Conservation (phyloP, 1,140 invertebrate genomes). For the Drosophila auraria region DNA sequence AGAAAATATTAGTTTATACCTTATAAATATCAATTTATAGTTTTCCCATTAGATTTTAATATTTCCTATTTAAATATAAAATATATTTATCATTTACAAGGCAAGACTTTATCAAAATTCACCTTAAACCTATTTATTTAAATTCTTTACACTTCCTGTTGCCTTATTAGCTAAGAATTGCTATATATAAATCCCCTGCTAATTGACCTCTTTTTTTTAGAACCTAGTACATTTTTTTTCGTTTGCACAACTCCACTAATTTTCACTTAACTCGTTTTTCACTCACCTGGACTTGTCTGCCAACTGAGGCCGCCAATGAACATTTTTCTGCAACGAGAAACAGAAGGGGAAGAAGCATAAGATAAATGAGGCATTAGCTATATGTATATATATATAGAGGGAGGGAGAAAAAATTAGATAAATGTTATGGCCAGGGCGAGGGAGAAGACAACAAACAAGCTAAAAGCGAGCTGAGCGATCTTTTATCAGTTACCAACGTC, state of each 20-base stretch:
- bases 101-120: background rate
- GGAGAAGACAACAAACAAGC: constrained; percentile 33
- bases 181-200: background rate
- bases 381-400: constrained; percentile 34
- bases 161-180: constrained; percentile 49
- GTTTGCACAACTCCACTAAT: constrained; percentile 58
- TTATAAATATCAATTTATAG: no score
- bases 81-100: no score
- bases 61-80: no score
- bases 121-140: background rate
- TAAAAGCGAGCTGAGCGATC: constrained; percentile 35
- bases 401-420: constrained; percentile 42
- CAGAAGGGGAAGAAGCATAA: constrained; percentile 70
- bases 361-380: constrained; percentile 56
- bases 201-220: background rate
- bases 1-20: no score
- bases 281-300: constrained; percentile 99
- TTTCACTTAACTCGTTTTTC: constrained; percentile 44
- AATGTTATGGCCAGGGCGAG: constrained; percentile 37
- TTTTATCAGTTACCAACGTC: constrained; percentile 35
- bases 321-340: constrained; percentile 98
- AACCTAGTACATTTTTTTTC: constrained; percentile 22
- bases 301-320: constrained; percentile 99
- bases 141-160: constrained; percentile 13
- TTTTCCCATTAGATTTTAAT: background rate